These are phyloP conservation scores for Proisotoma minuta DNA, from an alignment of 2,888 invertebrate species.

Conservation along the genomic window DNA sequence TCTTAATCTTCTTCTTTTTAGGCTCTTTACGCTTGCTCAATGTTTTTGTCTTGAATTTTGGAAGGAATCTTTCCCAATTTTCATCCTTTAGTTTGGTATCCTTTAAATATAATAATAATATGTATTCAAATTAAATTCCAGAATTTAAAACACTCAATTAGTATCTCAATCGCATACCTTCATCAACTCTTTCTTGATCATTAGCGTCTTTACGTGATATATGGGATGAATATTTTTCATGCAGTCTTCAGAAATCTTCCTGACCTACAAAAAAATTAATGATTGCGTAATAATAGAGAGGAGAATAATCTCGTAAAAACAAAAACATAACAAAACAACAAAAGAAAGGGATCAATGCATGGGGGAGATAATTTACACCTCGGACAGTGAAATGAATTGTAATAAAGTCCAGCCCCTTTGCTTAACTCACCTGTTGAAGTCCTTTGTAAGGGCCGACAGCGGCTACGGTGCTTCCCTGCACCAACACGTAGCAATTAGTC, in stretches of 20 bases:
- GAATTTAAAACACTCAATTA: neutral
- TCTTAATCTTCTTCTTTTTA: conserved; percentile 81
- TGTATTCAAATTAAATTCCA: neutral
- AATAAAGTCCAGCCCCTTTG: neutral
- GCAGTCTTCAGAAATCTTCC: conserved; percentile 88
- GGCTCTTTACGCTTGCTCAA: conserved; percentile 82
- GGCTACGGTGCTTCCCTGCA: conserved; percentile 95
- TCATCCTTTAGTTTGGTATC: conserved; percentile 87
- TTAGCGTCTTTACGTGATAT: conserved; percentile 92
- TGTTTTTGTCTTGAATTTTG: conserved; percentile 86
- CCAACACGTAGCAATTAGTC: conserved; percentile 91
- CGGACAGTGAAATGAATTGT: neutral
- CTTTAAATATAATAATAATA: conserved; percentile 34
- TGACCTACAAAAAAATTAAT: conserved; percentile 54
- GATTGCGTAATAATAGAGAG: too few species aligned
- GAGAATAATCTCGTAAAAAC: too few species aligned
- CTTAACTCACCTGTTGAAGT: conserved; percentile 58
- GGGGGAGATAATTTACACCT: conserved; percentile 3
- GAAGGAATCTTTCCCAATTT: conserved; percentile 94
- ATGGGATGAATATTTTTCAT: conserved; percentile 99
- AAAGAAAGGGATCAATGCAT: neutral
- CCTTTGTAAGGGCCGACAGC: conserved; percentile 95
- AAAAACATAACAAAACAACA: too few species aligned
- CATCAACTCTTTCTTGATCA: conserved; percentile 93
- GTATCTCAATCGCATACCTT: conserved; percentile 54